phyloP scores from a whole-genome alignment of 2,113 vertebrate species.

The Perca flavescens region DNA sequence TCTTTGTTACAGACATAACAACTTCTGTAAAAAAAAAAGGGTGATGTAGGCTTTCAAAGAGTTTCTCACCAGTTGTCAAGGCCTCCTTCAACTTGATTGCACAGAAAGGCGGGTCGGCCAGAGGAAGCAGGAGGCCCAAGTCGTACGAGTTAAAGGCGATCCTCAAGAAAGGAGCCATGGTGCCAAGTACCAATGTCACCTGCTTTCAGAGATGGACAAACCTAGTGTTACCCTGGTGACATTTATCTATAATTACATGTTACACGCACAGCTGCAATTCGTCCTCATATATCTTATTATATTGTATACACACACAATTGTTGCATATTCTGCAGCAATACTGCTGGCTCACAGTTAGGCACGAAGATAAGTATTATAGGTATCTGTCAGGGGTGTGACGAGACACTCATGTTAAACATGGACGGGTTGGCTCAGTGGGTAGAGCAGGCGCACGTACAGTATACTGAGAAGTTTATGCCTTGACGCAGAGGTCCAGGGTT shows the following conservation, averaged over 20 bases:
- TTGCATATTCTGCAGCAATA: neutral
- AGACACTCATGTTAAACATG: too few species aligned
- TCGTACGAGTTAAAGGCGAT: constrained; percentile 95
- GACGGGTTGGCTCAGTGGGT: too few species aligned
- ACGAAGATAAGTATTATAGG: neutral
- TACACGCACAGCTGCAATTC: constrained; percentile 8
- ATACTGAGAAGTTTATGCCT: too few species aligned
- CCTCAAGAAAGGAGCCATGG: constrained; percentile 95
- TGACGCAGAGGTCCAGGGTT: too few species aligned
- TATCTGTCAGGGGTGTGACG: neutral
- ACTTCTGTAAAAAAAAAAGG: neutral
- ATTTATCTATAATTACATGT: constrained; percentile 17
- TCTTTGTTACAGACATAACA: neutral
- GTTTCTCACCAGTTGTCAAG: constrained; percentile 89
- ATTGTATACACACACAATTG: neutral
- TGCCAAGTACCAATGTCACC: constrained; percentile 61
- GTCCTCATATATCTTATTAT: neutral
- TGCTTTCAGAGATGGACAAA: constrained; percentile 42
- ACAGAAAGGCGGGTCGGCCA: constrained; percentile 90
- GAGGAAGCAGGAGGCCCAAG: constrained; percentile 85
- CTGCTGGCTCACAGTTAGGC: neutral
- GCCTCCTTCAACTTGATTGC: constrained; percentile 98
- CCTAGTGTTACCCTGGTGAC: constrained; percentile 18
- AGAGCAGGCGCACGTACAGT: too few species aligned
- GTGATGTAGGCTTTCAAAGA: neutral